phyloP scores from a whole-genome alignment of 2,888 invertebrate species.

The Pheosia tremula region DNA sequence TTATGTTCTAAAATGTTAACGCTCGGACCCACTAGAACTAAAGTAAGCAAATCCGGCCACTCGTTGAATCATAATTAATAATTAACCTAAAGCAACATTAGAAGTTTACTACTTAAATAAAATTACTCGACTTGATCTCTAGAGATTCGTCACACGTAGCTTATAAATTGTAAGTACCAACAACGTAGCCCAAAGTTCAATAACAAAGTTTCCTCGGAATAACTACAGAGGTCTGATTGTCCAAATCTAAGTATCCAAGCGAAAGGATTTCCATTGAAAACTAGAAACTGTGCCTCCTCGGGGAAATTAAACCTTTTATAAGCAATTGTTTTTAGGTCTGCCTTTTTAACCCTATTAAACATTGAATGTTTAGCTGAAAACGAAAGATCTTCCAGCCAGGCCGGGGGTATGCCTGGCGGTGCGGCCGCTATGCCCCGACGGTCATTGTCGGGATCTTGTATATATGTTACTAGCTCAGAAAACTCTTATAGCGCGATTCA shows the following conservation, averaged over 20 bases:
- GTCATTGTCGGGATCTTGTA: no score
- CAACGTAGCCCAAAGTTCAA: slow-evolving; percentile 1
- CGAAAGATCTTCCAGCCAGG: no score
- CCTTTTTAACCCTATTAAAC: slow-evolving; percentile 13
- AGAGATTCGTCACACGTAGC: neutral
- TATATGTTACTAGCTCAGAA: no score
- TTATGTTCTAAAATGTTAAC: no score
- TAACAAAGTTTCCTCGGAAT: neutral
- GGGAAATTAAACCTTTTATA: slow-evolving; percentile 39
- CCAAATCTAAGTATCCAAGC: slow-evolving; percentile 16
- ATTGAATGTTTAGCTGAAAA: no score
- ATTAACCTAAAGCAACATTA: neutral
- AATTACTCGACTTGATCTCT: neutral
- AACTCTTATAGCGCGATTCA: no score
- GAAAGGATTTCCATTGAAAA: slow-evolving; percentile 31
- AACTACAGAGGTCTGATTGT: slow-evolving; percentile 11
- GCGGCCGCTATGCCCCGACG: no score
- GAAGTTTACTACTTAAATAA: no score
- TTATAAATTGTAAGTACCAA: slow-evolving; percentile 4
- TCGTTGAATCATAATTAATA: neutral
- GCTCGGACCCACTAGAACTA: neutral
- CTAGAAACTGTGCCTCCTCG: slow-evolving; percentile 25
- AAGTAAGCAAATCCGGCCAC: neutral
- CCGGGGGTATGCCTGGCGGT: no score
- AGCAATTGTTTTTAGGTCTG: slow-evolving; percentile 27